phyloP scores from a whole-genome alignment of 2,797 vertebrate species.

The Enteromius paludinosus region DNA sequence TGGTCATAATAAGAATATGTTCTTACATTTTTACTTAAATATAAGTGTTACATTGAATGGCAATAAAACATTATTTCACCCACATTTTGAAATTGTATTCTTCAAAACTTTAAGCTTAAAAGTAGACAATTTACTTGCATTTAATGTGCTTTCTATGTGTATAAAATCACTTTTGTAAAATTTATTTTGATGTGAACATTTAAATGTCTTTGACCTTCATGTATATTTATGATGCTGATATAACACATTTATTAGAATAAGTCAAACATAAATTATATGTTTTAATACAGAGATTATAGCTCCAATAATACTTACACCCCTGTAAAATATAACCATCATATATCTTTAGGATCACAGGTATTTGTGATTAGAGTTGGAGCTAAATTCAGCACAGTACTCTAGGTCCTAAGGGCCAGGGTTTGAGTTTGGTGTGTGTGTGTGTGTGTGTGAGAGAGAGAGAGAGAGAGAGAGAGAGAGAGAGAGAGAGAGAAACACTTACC shows the following conservation, averaged over 20 bases:
- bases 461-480: too few relatives aligned
- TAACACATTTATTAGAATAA: not conserved
- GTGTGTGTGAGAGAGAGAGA: conserved; percentile 3
- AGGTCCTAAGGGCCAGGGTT: not conserved
- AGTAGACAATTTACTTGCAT: too few relatives aligned
- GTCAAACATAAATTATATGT: not conserved
- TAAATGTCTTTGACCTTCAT: too few relatives aligned
- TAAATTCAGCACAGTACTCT: not conserved
- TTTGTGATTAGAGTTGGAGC: not conserved
- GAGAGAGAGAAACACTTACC: conserved; percentile 66
- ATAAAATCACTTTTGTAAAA: too few relatives aligned
- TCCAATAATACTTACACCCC: not conserved
- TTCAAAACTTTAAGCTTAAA: too few relatives aligned
- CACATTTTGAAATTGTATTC: too few relatives aligned
- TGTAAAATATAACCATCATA: not conserved
- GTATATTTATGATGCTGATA: not conserved
- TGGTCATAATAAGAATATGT: too few relatives aligned
- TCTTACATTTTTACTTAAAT: too few relatives aligned
- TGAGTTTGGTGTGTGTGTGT: conserved; percentile 5
- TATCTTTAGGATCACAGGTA: not conserved
- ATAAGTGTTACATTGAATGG: too few relatives aligned
- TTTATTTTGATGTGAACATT: too few relatives aligned
- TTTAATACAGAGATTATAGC: not conserved
- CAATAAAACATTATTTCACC: too few relatives aligned
- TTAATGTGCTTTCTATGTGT: too few relatives aligned